These are phyloP conservation scores for Phlogophora meticulosa DNA, from an alignment of 2,888 invertebrate species.

Conservation along the genomic window DNA sequence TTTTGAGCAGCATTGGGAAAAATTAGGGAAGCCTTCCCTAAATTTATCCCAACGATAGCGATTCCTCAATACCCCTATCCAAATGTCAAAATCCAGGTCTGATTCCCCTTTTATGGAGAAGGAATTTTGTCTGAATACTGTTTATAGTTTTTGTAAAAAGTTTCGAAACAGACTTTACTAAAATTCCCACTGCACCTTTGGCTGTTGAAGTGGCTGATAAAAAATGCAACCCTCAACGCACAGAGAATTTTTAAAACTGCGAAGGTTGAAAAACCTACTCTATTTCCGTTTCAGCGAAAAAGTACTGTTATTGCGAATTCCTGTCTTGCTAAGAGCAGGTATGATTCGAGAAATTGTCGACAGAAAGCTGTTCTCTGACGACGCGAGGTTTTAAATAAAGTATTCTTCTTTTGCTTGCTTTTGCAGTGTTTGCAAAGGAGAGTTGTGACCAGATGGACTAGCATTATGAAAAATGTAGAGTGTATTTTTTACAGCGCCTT, in stretches of 20 bases:
- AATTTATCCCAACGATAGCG: too few relatives aligned
- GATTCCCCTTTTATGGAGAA: too few relatives aligned
- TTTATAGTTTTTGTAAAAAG: neutral
- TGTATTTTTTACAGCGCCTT: neutral
- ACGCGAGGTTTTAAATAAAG: slow-evolving; percentile 43
- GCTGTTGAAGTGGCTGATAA: slow-evolving; percentile 72
- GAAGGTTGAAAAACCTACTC: slow-evolving; percentile 15
- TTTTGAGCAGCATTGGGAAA: too few relatives aligned
- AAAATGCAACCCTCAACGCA: slow-evolving; percentile 70
- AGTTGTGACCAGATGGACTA: slow-evolving; percentile 16
- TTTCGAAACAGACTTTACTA: slow-evolving; percentile 3
- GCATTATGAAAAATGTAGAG: slow-evolving; percentile 27
- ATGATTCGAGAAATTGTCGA: slow-evolving; percentile 46
- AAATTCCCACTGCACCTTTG: slow-evolving; percentile 32
- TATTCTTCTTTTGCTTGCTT: slow-evolving; percentile 18
- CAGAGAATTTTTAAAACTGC: slow-evolving; percentile 64
- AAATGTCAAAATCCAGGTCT: too few relatives aligned
- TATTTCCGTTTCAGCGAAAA: slow-evolving; percentile 26
- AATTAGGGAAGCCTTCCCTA: too few relatives aligned
- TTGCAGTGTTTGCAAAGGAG: neutral
- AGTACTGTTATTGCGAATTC: slow-evolving; percentile 56
- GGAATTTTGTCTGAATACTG: too few relatives aligned
- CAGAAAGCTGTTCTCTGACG: slow-evolving; percentile 41
- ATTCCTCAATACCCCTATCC: too few relatives aligned
- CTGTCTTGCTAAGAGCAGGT: slow-evolving; percentile 50